These are phyloP conservation scores for Dysmachus trigonus DNA, from an alignment of 2,888 invertebrate species.

Conservation along the genomic window DNA sequence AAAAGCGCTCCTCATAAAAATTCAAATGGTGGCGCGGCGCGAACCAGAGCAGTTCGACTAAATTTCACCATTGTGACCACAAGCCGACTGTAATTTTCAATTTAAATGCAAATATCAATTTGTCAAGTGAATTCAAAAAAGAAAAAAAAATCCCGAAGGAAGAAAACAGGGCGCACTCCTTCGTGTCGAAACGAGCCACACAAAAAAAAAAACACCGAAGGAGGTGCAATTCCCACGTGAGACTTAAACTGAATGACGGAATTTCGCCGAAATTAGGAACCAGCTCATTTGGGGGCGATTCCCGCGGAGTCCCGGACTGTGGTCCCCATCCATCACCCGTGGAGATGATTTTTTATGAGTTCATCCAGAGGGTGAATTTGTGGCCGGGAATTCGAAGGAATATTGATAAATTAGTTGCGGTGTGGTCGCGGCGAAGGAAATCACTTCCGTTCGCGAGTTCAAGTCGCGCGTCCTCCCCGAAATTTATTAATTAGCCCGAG, in stretches of 20 bases:
- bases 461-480: not conserved
- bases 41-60: constrained; percentile 56
- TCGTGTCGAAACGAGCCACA: not conserved
- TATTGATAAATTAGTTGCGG: not conserved
- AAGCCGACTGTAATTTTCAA: constrained; percentile 63
- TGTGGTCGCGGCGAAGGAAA: not conserved
- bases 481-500: constrained; percentile 32
- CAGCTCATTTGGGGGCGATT: constrained; percentile 32
- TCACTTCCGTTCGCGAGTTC: not conserved
- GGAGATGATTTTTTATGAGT: not conserved
- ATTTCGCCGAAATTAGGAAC: constrained; percentile 23
- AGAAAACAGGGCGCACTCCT: not conserved
- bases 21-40: constrained; percentile 28
- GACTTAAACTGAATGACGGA: constrained; percentile 38
- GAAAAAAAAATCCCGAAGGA: constrained; percentile 3
- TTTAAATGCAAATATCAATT: constrained; percentile 66
- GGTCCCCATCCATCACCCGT: not conserved
- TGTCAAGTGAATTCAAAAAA: constrained; percentile 57
- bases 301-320: not conserved
- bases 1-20: constrained; percentile 34
- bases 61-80: constrained; percentile 65
- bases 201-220: not conserved
- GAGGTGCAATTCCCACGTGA: constrained; percentile 47
- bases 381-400: not conserved
- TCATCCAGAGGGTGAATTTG: not conserved